Evolutionary conservation across 2,797 vertebrate genomes (phyloP).

Genomic region (Tapirus indicus): DNA sequence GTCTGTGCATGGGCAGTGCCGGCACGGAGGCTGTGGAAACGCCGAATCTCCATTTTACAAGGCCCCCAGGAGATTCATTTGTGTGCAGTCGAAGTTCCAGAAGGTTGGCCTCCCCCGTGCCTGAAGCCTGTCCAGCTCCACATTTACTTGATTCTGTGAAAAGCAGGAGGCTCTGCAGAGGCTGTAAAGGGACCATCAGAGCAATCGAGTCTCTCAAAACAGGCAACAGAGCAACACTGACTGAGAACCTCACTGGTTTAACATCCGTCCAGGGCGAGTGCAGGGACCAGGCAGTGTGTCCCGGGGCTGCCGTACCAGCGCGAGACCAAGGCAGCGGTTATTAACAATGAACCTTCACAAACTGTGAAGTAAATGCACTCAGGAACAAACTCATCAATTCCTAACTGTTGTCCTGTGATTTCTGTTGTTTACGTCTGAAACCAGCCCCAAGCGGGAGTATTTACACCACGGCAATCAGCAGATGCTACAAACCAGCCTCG

Average conservation of each 20-base stretch:
- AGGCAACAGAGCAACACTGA: accelerated
- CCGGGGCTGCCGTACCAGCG: too few species aligned
- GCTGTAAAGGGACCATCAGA: neutral
- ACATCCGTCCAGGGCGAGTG: accelerated
- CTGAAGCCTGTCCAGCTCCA: neutral
- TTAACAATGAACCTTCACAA: too few species aligned
- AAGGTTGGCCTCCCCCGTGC: neutral
- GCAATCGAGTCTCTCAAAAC: accelerated
- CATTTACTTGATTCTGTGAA: neutral
- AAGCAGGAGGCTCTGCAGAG: neutral
- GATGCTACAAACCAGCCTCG: neutral
- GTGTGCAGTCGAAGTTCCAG: accelerated
- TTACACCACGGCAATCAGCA: neutral
- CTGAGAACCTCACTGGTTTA: accelerated
- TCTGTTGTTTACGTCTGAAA: neutral
- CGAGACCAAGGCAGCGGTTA: neutral
- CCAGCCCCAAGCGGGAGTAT: accelerated
- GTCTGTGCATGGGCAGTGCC: neutral
- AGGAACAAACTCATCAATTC: neutral
- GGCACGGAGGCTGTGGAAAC: neutral
- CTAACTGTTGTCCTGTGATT: neutral
- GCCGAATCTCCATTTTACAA: accelerated
- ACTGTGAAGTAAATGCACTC: accelerated
- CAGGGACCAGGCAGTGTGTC: neutral
- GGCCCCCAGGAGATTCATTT: neutral